Conservation (phyloP, 2,113 vertebrate genomes). For the Tricholaema leucomelas region DNA sequence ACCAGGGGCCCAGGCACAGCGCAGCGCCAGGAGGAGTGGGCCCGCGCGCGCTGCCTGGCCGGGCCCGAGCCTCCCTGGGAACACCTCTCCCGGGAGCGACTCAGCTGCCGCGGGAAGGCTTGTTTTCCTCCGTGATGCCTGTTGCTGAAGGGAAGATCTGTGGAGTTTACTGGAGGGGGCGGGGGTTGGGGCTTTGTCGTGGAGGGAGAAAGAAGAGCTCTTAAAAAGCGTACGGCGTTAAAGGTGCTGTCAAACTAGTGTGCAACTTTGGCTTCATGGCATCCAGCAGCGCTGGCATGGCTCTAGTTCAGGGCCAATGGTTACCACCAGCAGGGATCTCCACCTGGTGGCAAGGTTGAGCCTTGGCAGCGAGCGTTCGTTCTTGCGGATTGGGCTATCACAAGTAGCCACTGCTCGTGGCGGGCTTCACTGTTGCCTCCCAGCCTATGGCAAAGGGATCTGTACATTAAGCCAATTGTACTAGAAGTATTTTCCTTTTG, state of each 20-base stretch:
- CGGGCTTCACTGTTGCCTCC: background rate
- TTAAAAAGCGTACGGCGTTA: background rate
- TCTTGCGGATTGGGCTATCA: too few species aligned
- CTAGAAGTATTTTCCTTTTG: background rate
- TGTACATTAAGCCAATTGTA: fast-evolving
- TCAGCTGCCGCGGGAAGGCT: background rate
- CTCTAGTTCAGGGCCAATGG: background rate
- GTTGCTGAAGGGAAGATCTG: too few species aligned
- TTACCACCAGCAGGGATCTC: background rate
- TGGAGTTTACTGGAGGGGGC: fast-evolving
- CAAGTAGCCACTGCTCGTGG: background rate
- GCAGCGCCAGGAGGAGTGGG: background rate
- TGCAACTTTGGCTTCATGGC: constrained; percentile 20
- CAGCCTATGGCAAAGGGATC: fast-evolving
- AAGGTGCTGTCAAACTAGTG: constrained; percentile 20
- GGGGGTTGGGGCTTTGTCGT: background rate
- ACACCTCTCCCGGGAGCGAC: background rate
- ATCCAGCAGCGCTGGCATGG: background rate
- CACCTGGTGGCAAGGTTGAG: constrained; percentile 36
- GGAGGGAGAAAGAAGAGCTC: background rate
- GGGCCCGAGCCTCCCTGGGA: too few species aligned
- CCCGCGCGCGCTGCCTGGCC: background rate
- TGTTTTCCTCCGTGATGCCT: background rate
- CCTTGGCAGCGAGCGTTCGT: background rate
- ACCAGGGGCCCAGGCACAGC: background rate